These are phyloP conservation scores for Cephus nigrinus DNA, from an alignment of 2,888 invertebrate species.

Conservation along the genomic window DNA sequence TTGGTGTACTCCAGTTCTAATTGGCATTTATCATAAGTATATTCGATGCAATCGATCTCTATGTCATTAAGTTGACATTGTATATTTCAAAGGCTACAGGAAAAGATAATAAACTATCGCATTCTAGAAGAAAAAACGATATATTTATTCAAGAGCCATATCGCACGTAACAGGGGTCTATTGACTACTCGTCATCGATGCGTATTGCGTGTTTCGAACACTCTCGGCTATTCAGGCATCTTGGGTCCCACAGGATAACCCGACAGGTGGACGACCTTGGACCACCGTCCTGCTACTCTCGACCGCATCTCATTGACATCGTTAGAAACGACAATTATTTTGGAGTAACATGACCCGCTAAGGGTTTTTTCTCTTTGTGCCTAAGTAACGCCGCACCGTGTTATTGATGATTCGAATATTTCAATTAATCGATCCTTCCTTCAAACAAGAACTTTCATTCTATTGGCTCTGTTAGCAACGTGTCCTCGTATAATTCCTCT, in stretches of 20 bases:
- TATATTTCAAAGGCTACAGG: neutral
- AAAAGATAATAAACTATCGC: neutral
- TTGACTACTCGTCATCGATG: constrained; percentile 24
- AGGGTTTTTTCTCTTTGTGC: neutral
- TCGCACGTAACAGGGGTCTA: constrained; percentile 27
- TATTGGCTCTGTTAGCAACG: neutral
- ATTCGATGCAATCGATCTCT: neutral
- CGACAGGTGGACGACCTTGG: constrained; percentile 53
- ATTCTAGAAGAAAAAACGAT: constrained; percentile 21
- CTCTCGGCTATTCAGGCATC: constrained; percentile 26
- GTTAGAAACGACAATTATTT: constrained; percentile 34
- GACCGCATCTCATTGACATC: constrained; percentile 51
- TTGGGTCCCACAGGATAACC: constrained; percentile 34
- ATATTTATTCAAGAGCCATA: constrained; percentile 32
- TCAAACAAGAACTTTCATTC: neutral
- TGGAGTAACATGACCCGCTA: neutral
- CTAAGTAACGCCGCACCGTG: neutral
- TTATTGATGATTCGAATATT: neutral
- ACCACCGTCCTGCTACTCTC: constrained; percentile 37
- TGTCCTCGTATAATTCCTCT: neutral
- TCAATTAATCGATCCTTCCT: neutral
- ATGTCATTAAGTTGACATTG: neutral
- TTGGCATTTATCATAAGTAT: neutral
- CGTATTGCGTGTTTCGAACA: constrained; percentile 9
- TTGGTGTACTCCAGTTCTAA: neutral